Conservation (phyloP, 1,140 invertebrate genomes). For the Rhagoletis pomonella region DNA sequence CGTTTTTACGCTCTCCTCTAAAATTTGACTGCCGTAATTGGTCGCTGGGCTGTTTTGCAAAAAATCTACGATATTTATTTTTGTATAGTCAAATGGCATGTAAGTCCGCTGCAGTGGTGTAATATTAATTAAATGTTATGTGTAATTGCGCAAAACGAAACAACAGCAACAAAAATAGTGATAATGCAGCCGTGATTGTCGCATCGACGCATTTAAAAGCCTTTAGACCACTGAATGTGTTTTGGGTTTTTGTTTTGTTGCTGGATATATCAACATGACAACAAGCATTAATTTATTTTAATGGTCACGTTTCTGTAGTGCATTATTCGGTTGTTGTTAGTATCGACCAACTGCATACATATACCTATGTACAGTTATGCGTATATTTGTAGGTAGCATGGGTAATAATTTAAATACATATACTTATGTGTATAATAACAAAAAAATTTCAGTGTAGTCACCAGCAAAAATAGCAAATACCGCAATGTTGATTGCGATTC, state of each 20-base stretch:
- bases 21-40: too few species aligned
- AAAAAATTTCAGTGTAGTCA: too few species aligned
- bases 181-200: slow-evolving; percentile 6
- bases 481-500: not conserved
- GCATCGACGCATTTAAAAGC: not conserved
- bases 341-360: not conserved
- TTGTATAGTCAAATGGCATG: not conserved
- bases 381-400: too few species aligned
- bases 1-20: too few species aligned
- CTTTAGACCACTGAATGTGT: not conserved
- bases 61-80: too few species aligned
- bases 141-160: not conserved
- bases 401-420: too few species aligned
- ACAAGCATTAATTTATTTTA: slow-evolving; percentile 48
- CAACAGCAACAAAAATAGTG: not conserved
- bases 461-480: not conserved
- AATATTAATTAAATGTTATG: slow-evolving; percentile 28
- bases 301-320: not conserved
- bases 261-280: not conserved
- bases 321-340: not conserved
- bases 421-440: too few species aligned
- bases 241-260: not conserved
- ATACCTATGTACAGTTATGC: too few species aligned
- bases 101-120: slow-evolving; percentile 3
- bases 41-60: too few species aligned